Evolutionary conservation across 2,797 vertebrate species (phyloP), one percentile per base, ranked within the genome.

Genomic region (Neopelma chrysocephalum): DNA sequence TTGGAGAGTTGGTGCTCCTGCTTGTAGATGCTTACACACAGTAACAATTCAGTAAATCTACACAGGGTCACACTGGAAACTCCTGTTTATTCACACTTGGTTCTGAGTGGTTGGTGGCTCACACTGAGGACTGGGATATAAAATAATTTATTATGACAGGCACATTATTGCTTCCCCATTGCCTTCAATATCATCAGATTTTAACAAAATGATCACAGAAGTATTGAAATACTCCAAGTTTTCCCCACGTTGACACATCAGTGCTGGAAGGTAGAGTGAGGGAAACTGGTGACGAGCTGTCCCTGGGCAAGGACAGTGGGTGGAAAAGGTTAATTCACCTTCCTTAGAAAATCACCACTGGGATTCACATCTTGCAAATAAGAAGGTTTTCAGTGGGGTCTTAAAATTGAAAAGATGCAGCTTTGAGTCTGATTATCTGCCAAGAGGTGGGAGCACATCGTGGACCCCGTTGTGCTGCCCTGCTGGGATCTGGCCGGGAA

Each of bases 401-500:
- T 51, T 54, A 21, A 36, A 19, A 13, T 72, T 58, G 20, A 31
- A 85, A 56, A 43, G 38, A 6, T 4, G 10, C 17, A 29, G 5
- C 3, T 25, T 15, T 5, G 32, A 42, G 21, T 58, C 23, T 75
- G n/a, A 23, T 65, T 64, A 71, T 43, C 38, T 45, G 31, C 4
- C 53, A 64, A 13, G 25, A 80, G 40, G 17, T n/a, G 10, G 36
- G 78, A 27, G 27, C 21, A 27, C 13, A 6, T 4, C 0, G 0
- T 1, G 19, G 27, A 10, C 9, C 6, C 12, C 0, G 8, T 7
- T 0, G 4, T 6, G 42, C 32, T 69, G 51, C 47, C 21, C 26
- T 9, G 38, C 32, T 51, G 2, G 0, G 8, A 10, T 14, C 61
- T 11, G 8, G 10, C 51, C 1, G 0, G 0, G 0, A 32, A 51